Conservation (phyloP, 2,888 invertebrate genomes). For the Elmis aenea region DNA sequence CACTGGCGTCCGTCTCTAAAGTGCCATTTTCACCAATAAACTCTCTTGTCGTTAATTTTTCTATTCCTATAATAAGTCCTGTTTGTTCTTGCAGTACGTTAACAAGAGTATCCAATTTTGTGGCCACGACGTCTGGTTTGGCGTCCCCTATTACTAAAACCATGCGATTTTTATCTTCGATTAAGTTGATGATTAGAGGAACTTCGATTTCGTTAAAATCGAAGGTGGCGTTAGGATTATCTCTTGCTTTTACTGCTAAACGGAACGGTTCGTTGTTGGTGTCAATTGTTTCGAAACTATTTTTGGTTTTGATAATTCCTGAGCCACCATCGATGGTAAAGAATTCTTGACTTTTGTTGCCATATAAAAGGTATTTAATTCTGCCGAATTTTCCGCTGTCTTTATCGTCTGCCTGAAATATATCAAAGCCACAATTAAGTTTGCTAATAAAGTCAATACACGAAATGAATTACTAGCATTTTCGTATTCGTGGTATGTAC, state of each 20-base stretch:
- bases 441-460: too few relatives aligned
- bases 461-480: too few relatives aligned
- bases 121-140: conserved; percentile 63
- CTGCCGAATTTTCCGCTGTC: conserved; percentile 82
- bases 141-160: conserved; percentile 72
- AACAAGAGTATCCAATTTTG: conserved; percentile 53
- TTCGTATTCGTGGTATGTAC: too few relatives aligned
- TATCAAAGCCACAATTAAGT: too few relatives aligned
- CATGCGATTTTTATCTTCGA: conserved; percentile 71
- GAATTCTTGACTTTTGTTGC: conserved; percentile 53
- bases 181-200: conserved; percentile 70
- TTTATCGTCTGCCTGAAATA: conserved; percentile 68
- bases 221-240: conserved; percentile 62
- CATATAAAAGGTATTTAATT: conserved; percentile 59
- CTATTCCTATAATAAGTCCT: conserved; percentile 73
- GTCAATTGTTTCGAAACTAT: conserved; percentile 65
- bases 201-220: conserved; percentile 61
- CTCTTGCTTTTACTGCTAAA: conserved; percentile 67
- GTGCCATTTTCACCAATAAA: conserved; percentile 70
- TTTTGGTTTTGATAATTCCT: conserved; percentile 71
- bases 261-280: conserved; percentile 64
- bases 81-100: conserved; percentile 66
- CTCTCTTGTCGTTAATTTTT: conserved; percentile 75
- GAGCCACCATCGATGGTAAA: conserved; percentile 69
- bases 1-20: conserved; percentile 62